These are phyloP conservation scores for Siphamia tubifer DNA, from an alignment of 2,113 vertebrate genomes.

Conservation along the genomic window DNA sequence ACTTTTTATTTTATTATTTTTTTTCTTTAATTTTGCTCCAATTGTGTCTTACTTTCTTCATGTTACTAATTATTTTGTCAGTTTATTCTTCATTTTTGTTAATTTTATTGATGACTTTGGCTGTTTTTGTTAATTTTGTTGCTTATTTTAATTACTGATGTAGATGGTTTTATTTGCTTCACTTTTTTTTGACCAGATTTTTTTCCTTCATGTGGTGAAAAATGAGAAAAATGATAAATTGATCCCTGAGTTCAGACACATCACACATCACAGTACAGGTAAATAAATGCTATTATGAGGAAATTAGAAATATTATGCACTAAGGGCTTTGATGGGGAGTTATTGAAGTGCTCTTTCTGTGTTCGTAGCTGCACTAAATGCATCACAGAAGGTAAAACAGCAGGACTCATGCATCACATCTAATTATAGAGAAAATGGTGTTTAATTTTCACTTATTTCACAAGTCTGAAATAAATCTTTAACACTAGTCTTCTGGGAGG, in stretches of 20 bases:
- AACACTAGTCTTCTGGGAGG: too few relatives aligned
- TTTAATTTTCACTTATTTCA: slow-evolving; percentile 39
- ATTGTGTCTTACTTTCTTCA: too few relatives aligned
- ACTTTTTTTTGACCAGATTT: slow-evolving; percentile 9
- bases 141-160: too few relatives aligned
- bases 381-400: slow-evolving; percentile 1
- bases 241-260: background rate
- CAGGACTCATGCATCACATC: background rate
- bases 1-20: too few relatives aligned
- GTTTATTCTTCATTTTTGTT: too few relatives aligned
- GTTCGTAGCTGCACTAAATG: background rate
- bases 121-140: too few relatives aligned
- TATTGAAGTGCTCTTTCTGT: background rate
- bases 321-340: background rate
- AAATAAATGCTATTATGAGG: background rate
- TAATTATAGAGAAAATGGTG: slow-evolving; percentile 18
- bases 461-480: background rate
- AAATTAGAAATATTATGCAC: background rate
- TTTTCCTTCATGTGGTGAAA: background rate
- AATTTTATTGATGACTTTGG: too few relatives aligned
- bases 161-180: slow-evolving; percentile 17
- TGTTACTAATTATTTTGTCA: too few relatives aligned
- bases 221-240: slow-evolving; percentile 15
- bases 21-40: too few relatives aligned
- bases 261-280: background rate